Base-by-base conservation (phyloP, 2,797 vertebrate genomes). In the Oophaga sylvatica region DNA sequence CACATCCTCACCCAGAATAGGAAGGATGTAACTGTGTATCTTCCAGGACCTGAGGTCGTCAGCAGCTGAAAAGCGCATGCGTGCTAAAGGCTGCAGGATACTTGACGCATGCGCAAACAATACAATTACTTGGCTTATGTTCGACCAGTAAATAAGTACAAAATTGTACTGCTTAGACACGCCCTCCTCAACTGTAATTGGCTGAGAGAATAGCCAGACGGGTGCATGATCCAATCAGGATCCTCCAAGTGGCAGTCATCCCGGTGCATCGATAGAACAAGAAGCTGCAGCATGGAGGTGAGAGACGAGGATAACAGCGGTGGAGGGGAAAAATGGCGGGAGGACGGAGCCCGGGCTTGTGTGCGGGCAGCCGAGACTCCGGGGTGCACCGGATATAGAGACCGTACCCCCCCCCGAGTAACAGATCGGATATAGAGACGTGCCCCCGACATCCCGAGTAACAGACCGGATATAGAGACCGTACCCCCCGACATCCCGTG, bases 1-100 rank as follows among this genome's bases (percentile, higher is more conserved):
- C 22, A 6, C 2, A 6, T 1, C 0, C 0, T 16, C 0, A 12
- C 22, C 0, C 26, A 3, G 5, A n/a, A 10, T 1, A 13, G 5
- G 1, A 16, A 8, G 0, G 22, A 15, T 0, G 1, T 53, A 1
- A 29, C 8, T 59, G 20, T n/a, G 5, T 9, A 16, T 26, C 87
- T 85, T 26, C 10, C 19, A 88, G 76, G 87, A 85, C 87, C 77
- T 75, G 6, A 76, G 29, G 60, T 9, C n/a, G 81, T 16, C 0
- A 19, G 1, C 11, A 2, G 53, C 22, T 2, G 20, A n/a, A 11
- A 0, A 12, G 4, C 65, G 81, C 82, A 84, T 62, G 82, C 81
- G 81, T 17, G n/a, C 2, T 15, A 15, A 12, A 3, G 12, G 13
- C 2, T 0, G 12, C n/a, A 1, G 15, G 1, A 35, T 70, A 20